Evolutionary conservation across 2,888 invertebrate species (phyloP), one percentile per base, ranked within the genome.

Genomic region (Amiota minor): DNA sequence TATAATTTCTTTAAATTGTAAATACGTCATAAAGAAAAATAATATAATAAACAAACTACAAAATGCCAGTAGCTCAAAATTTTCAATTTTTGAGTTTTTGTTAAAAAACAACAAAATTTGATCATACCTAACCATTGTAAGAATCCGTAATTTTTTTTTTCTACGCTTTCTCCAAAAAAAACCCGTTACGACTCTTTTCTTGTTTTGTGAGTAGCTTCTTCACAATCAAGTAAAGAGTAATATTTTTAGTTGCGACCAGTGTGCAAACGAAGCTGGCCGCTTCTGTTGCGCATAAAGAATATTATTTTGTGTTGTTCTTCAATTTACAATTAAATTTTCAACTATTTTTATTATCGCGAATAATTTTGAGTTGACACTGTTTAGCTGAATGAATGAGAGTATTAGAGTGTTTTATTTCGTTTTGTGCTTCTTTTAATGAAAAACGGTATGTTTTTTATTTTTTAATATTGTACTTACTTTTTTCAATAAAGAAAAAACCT

Each of bases 161-260:
- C 1, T 2, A 4, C n/a, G n/a, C n/a, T n/a, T n/a, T n/a, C 50
- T 50, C 4, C 4, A 2, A 11, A 1, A 1, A 50, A 2, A 2
- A 4, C 50, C 50, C 50, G 6, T 50, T 50, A 50, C 50, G 1
- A 1, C 1, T 50, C 6, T 1, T 4, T 1, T 2, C n/a, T 50
- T 50, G 50, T 50, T 50, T 50, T 50, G 50, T 50, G 50, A 50
- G 50, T 50, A 50, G 50, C 50, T 50, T n/a, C 50, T 50, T 50
- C 50, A 50, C 50, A 50, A 50, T 50, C 50, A 14, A 50, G 12
- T 50, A 50, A 50, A 50, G 50, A 50, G 12, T 50, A 50, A 50
- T 50, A 50, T 14, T 50, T 50, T 50, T 50, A 50, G 50, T 50
- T 50, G 50, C 50, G 50, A 50, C 50, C 50, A 4, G 50, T n/a